phyloP scores from a whole-genome alignment of 2,888 invertebrate species.

The Drosophila demipolita region DNA sequence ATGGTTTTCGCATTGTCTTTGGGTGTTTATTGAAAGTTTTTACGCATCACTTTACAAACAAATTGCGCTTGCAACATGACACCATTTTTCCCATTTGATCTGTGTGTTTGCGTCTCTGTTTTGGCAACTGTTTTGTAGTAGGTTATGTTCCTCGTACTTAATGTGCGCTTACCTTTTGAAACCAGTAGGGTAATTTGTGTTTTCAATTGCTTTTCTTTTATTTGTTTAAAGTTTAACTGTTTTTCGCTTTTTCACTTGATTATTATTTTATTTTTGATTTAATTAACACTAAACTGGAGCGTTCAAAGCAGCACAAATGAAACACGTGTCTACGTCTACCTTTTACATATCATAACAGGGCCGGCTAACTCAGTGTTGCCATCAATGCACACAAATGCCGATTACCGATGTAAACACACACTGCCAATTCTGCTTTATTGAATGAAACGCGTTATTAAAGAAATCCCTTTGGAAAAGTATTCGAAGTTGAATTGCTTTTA shows the following conservation, averaged over 20 bases:
- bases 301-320: conserved; percentile 70
- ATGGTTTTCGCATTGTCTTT: not conserved
- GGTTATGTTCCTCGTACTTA: conserved; percentile 75
- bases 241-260: conserved; percentile 43
- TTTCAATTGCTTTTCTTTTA: conserved; percentile 46
- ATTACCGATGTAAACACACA: conserved; percentile 33
- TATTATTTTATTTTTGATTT: conserved; percentile 34
- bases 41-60: conserved; percentile 41
- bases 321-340: conserved; percentile 84
- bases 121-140: conserved; percentile 74
- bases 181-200: conserved; percentile 59
- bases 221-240: conserved; percentile 30
- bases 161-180: conserved; percentile 68
- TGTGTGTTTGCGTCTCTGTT: conserved; percentile 59
- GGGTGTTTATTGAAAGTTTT: not conserved
- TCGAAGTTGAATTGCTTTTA: conserved; percentile 11
- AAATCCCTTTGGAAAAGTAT: conserved; percentile 4
- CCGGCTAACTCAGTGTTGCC: conserved; percentile 79
- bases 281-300: conserved; percentile 39
- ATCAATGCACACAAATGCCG: conserved; percentile 36
- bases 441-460: conserved; percentile 3
- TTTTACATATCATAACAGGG: conserved; percentile 81
- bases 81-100: conserved; percentile 59
- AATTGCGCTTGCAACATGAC: conserved; percentile 56
- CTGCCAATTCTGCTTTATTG: conserved; percentile 1